A percentile compares a stretch with the other conserved stretches of the same genome.
Evolutionary conservation across 2,113 vertebrate species (phyloP).

Genomic region (Phyllopteryx taeniolatus): DNA sequence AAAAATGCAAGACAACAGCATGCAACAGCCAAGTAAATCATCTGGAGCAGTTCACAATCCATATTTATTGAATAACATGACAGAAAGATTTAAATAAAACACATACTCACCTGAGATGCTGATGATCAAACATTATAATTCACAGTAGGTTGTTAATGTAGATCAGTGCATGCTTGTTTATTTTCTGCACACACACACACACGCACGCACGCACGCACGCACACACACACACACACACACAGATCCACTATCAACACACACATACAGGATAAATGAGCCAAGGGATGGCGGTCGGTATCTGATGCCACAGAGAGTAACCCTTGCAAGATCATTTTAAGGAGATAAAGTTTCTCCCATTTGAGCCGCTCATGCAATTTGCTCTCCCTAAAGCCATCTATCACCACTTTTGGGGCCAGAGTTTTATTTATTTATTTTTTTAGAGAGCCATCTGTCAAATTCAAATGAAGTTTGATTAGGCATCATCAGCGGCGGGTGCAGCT

Average conservation of each 20-base stretch:
- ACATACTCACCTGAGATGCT: no score
- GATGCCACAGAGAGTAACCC: conserved; percentile 37
- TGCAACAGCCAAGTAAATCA: no score
- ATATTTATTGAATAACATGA: no score
- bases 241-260: conserved; percentile 1
- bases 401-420: conserved; percentile 4
- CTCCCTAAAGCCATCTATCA: conserved; percentile 10
- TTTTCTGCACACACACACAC: conserved; percentile 3
- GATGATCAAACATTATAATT: no score
- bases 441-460: conserved; percentile 35
- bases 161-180: conserved; percentile 21
- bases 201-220: no score
- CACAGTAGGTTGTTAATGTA: no score
- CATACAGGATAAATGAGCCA: conserved; percentile 37
- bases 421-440: background rate
- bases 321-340: conserved; percentile 38
- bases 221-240: conserved; percentile 3
- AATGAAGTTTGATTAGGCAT: conserved; percentile 33
- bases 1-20: no score
- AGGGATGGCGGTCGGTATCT: conserved; percentile 31
- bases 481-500: conserved; percentile 38
- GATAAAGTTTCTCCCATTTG: conserved; percentile 49
- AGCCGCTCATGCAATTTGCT: conserved; percentile 40
- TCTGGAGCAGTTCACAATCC: no score
- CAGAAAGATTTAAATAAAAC: no score